Evolutionary conservation across 2,797 vertebrate species (phyloP).

Genomic region (Champsocephalus esox): DNA sequence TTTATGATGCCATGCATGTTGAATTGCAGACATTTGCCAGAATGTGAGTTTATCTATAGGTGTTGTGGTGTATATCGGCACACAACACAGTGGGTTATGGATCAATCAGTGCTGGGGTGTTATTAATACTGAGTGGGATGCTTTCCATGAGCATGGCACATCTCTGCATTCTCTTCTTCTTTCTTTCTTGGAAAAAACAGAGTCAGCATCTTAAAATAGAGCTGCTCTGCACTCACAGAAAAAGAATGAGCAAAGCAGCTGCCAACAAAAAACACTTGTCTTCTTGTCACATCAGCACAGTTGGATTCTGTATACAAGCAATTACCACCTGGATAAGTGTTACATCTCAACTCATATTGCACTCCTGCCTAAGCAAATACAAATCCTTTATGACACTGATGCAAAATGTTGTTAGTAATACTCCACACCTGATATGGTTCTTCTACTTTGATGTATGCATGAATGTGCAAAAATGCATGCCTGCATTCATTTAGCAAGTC

Average conservation of each 20-base stretch:
- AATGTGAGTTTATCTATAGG: neutral
- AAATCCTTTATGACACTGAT: neutral
- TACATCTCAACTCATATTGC: neutral
- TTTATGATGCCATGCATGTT: neutral
- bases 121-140: neutral
- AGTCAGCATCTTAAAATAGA: constrained; percentile 61
- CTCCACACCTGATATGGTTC: neutral
- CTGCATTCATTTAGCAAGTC: neutral
- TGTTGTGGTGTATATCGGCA: neutral
- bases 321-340: neutral
- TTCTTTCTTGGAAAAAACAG: constrained; percentile 33
- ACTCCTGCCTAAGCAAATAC: neutral
- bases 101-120: constrained; percentile 9
- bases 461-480: neutral
- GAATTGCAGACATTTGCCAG: neutral
- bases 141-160: constrained; percentile 2
- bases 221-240: constrained; percentile 22
- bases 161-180: constrained; percentile 17
- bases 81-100: neutral
- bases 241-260: neutral
- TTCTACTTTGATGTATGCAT: neutral
- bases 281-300: neutral
- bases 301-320: neutral
- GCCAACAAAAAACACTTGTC: neutral
- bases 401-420: neutral